Percentiles rank a stretch among this genome's conserved stretches.
These are phyloP conservation scores for Pedionomus torquatus DNA, from an alignment of 2,113 vertebrate genomes.

Conservation along the genomic window DNA sequence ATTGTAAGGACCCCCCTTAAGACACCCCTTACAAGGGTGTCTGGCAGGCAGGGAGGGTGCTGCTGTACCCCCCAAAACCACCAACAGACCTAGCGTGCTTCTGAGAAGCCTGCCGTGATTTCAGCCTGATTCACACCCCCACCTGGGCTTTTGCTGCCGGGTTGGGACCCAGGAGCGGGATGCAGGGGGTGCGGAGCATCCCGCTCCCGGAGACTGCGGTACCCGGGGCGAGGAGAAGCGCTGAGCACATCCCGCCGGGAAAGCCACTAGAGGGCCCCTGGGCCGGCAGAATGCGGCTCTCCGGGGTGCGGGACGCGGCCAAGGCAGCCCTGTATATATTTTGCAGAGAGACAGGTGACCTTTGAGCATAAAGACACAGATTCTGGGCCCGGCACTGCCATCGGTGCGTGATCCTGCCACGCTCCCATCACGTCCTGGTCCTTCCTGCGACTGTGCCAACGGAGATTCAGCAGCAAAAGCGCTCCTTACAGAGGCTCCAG, in stretches of 20 bases:
- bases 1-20: too few relatives aligned
- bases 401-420: fast-evolving
- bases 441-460: fast-evolving
- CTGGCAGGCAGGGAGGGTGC: neutral
- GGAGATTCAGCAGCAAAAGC: neutral
- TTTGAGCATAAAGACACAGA: fast-evolving
- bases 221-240: neutral
- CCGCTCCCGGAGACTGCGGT: neutral
- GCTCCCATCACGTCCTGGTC: fast-evolving
- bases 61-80: neutral
- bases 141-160: neutral
- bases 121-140: neutral
- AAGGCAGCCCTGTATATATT: neutral
- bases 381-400: fast-evolving
- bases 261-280: conserved; percentile 46
- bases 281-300: neutral
- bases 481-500: neutral
- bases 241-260: neutral
- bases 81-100: fast-evolving
- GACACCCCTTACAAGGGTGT: too few relatives aligned
- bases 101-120: fast-evolving
- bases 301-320: neutral
- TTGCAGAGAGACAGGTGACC: neutral
- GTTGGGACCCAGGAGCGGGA: neutral
- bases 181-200: fast-evolving